A percentile compares a stretch with the other conserved stretches of the same genome.
Evolutionary conservation across 2,797 vertebrate species (phyloP).

Genomic region (Peromyscus melanophrys): DNA sequence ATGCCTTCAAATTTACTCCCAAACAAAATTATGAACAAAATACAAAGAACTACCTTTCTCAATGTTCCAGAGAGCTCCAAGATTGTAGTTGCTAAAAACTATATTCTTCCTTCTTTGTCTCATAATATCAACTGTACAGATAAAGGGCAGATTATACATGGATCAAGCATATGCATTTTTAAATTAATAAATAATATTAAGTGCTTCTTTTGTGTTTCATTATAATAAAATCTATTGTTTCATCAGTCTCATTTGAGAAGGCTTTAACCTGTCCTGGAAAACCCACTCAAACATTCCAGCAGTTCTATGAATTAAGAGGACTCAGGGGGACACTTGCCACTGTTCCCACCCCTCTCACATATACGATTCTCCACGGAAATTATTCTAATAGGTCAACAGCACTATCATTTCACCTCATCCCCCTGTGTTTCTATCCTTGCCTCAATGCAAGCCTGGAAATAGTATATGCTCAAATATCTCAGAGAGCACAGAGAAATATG

Average conservation of each 20-base stretch:
- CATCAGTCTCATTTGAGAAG: constrained; percentile 67
- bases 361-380: constrained; percentile 72
- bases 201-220: constrained; percentile 64
- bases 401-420: background rate
- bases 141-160: constrained; percentile 60
- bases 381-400: background rate
- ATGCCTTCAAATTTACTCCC: background rate
- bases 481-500: background rate
- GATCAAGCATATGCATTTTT: constrained; percentile 51
- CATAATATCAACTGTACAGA: constrained; percentile 60
- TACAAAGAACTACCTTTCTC: background rate
- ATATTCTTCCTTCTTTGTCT: background rate
- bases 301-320: constrained; percentile 66
- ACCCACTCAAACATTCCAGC: constrained; percentile 51
- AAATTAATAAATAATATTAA: constrained; percentile 67
- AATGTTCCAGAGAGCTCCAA: background rate
- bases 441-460: background rate
- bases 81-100: constrained; percentile 34
- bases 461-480: background rate
- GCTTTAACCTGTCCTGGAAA: constrained; percentile 63
- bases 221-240: constrained; percentile 77
- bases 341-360: background rate
- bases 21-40: background rate
- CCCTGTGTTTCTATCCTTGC: background rate
- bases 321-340: background rate